Percentiles rank a stretch among this genome's conserved stretches.
phyloP scores from a whole-genome alignment of 2,888 invertebrate genomes.

The Drosophila maculinotata region DNA sequence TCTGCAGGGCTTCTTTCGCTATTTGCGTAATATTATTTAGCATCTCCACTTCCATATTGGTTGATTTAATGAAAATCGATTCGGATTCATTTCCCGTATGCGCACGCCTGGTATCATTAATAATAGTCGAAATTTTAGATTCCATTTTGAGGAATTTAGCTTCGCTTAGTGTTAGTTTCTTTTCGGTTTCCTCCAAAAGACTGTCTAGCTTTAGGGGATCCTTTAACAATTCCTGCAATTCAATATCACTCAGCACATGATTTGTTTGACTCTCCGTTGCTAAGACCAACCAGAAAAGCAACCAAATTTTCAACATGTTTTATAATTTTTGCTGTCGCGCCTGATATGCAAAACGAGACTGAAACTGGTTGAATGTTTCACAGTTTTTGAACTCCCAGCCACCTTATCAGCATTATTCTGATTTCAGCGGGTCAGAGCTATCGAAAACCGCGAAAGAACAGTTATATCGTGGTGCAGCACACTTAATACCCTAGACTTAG shows the following conservation, averaged over 20 bases:
- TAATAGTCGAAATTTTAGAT: not conserved
- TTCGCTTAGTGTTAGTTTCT: not conserved
- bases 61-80: not conserved
- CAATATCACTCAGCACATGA: not conserved
- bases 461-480: not conserved
- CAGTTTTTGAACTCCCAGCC: not conserved
- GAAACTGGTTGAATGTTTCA: not conserved
- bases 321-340: not conserved
- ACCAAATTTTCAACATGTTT: not conserved
- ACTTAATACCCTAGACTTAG: not conserved
- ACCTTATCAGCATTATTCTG: not conserved
- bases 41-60: not conserved
- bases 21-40: rapidly evolving
- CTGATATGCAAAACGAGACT: not conserved
- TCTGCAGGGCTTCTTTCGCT: not conserved
- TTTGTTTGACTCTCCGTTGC: not conserved
- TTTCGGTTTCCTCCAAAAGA: not conserved
- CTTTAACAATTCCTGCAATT: not conserved
- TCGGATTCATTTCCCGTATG: no score
- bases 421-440: no score
- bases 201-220: not conserved
- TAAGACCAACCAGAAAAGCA: not conserved
- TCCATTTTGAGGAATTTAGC: not conserved
- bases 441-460: not conserved
- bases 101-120: not conserved